Base-by-base conservation (phyloP, 2,113 vertebrate species). In the rat (Rattus norvegicus) region DNA sequence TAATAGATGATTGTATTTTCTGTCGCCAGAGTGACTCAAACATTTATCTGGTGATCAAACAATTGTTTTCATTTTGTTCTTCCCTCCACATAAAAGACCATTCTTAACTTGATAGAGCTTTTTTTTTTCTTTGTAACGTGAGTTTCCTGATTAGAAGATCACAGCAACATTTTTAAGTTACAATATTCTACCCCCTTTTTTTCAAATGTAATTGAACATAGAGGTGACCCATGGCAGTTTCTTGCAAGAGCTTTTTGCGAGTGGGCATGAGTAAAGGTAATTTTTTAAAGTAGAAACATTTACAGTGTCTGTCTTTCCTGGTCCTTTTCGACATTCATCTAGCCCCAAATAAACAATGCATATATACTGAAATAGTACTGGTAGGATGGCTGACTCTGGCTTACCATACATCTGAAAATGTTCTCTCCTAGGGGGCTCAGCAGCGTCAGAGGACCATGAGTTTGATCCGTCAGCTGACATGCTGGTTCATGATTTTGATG, bases 401-500 rank as follows among this genome's bases (percentile, higher is more conserved):
- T 97, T 87, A 98, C 96, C 93, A 92, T 33, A 97, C 61, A 83
- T 97, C 88, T 97, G 95, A 97, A 96, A 98, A 96, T 98, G 97
- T 97, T 98, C 94, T 97, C 96, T 91, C 95, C 88, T 90, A 99
- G 99, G 99, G 98, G 99, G 99, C 98, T 99, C 99, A 98, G 99
- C 98, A 98, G 98, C 98, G 98, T 99, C 99, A 88, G 99, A 99
- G 96, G 99, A 99, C 99, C 99, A 99, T 98, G 99, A 99, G 97
- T 99, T 99, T 96, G 99, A 99, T 98, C 99, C 99, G 90, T 99
- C 99, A 79, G 99, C 99, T 98, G 99, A 99, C 95, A 99, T 99
- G 99, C 99, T 99, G 93, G 99, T 99, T 97, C 99, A 99, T 97
- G 99, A 99, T 98, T 99, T 99, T 98, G 99, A 99, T 96, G 99